Conservation (phyloP, 1,140 invertebrate species). For the Galleria mellonella region DNA sequence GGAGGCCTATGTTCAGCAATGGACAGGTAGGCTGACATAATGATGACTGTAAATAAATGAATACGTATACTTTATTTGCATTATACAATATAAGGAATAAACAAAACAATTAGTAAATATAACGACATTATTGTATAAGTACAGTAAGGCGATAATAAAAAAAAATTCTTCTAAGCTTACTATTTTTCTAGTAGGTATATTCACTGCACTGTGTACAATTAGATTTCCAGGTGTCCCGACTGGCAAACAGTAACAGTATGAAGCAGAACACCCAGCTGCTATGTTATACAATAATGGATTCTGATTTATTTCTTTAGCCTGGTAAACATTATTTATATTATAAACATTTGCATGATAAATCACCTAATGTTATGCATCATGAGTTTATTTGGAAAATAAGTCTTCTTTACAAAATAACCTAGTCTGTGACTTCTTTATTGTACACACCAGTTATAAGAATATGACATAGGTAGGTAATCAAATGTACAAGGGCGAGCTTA, state of each 20-base stretch:
- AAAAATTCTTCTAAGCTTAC: too few relatives aligned
- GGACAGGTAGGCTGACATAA: too few relatives aligned
- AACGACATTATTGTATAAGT: too few relatives aligned
- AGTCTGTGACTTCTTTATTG: background rate
- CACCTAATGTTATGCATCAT: background rate
- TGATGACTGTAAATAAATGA: conserved; percentile 47
- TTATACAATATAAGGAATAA: too few relatives aligned
- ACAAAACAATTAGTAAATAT: too few relatives aligned
- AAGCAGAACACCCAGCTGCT: conserved; percentile 83
- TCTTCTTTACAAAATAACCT: background rate
- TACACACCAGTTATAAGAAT: too few relatives aligned
- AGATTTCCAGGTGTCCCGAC: conserved; percentile 91
- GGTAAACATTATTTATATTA: conserved; percentile 4
- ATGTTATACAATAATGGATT: conserved; percentile 90
- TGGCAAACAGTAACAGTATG: conserved; percentile 81
- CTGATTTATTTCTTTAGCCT: conserved; percentile 75
- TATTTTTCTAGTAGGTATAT: conserved; percentile 84
- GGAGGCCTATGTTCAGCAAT: too few relatives aligned
- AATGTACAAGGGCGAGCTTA: too few relatives aligned
- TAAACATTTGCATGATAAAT: background rate
- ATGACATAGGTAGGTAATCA: background rate
- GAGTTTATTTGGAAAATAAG: background rate
- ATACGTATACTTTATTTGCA: too few relatives aligned
- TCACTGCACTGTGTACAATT: conserved; percentile 85
- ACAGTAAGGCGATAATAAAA: too few relatives aligned